Evolutionary conservation across 2,113 vertebrate species (phyloP).

Genomic region (Rhegmatorhina hoffmannsi): DNA sequence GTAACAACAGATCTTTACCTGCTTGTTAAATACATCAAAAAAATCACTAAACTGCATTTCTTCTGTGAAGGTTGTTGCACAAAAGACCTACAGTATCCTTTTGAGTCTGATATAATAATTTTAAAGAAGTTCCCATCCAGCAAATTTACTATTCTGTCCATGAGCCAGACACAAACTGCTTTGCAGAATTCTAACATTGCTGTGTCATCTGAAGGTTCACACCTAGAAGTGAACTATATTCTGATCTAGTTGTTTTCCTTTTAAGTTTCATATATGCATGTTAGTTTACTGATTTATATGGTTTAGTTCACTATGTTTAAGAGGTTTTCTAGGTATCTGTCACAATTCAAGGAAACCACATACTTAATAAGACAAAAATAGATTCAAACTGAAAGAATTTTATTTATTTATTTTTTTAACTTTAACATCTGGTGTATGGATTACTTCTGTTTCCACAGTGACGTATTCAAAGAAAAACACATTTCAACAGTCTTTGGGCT

Average conservation of each 20-base stretch:
- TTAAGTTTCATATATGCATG: background rate
- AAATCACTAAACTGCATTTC: background rate
- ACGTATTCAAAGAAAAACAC: background rate
- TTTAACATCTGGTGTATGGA: background rate
- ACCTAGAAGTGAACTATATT: background rate
- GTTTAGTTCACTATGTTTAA: background rate
- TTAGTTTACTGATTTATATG: background rate
- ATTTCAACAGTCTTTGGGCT: background rate
- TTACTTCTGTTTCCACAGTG: background rate
- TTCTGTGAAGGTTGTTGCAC: background rate
- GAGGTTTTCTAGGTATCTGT: background rate
- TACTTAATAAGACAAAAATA: background rate
- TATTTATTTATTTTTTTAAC: background rate
- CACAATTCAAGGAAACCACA: background rate
- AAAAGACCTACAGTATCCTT: background rate
- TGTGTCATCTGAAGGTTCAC: background rate
- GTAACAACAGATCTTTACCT: background rate
- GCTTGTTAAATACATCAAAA: background rate
- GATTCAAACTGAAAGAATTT: background rate
- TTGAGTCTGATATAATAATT: background rate
- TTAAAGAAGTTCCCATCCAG: background rate
- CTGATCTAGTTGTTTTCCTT: background rate
- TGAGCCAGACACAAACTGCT: background rate
- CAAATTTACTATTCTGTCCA: background rate
- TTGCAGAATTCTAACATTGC: background rate